Evolutionary conservation across 2,888 invertebrate genomes (phyloP).

Genomic region (Cremastinae sp.): DNA sequence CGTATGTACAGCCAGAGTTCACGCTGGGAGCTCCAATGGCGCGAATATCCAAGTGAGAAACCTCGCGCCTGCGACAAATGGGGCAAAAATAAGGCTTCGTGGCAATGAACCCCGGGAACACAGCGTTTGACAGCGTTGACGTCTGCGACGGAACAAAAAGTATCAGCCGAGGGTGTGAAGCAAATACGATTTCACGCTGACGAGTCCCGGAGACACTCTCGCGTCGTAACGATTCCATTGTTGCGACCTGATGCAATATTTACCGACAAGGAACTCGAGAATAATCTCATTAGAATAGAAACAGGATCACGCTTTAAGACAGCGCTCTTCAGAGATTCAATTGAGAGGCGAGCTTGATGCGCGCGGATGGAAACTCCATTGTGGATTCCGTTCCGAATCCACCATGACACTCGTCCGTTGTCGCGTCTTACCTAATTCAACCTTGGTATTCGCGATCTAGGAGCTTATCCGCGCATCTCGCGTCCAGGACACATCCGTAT

Average conservation of each 20-base stretch:
- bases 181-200: not conserved
- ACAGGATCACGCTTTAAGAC: no score
- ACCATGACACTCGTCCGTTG: no score
- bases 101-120: constrained; percentile 9
- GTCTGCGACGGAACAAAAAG: not conserved
- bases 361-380: no score
- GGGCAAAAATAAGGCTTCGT: constrained; percentile 32
- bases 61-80: constrained; percentile 46
- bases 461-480: constrained; percentile 21
- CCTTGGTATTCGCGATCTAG: constrained; percentile 11
- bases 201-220: not conserved
- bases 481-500: constrained; percentile 8
- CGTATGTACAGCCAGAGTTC: constrained; percentile 39
- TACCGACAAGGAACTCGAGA: not conserved
- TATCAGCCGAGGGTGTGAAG: not conserved
- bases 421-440: no score
- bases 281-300: not conserved
- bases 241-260: not conserved
- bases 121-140: constrained; percentile 24
- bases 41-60: constrained; percentile 27
- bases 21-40: constrained; percentile 34
- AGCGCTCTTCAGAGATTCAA: no score
- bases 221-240: not conserved
- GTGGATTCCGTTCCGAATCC: no score
- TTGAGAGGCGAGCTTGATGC: no score